phyloP scores from a whole-genome alignment of 2,888 invertebrate species.

The Netelia melanura region DNA sequence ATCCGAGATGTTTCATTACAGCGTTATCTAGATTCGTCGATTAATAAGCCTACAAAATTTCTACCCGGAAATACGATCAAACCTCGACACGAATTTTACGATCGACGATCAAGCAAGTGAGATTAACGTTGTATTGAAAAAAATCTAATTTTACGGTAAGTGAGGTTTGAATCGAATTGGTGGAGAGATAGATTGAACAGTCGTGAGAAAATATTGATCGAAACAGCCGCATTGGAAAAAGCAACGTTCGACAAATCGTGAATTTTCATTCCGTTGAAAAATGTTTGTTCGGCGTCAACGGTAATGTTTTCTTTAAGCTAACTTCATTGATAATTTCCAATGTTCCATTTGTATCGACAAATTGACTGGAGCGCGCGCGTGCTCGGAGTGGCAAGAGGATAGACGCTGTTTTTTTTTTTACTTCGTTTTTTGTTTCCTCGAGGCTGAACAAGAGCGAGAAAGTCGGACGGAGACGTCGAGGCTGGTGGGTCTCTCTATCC shows the following conservation, averaged over 20 bases:
- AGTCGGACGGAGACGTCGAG: constrained; percentile 2
- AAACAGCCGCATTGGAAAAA: background rate
- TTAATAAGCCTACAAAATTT: background rate
- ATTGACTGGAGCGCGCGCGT: constrained; percentile 48
- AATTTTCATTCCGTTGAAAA: background rate
- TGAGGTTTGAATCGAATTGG: too few relatives aligned
- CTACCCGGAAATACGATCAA: background rate
- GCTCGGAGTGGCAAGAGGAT: constrained; percentile 25
- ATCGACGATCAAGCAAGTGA: too few relatives aligned
- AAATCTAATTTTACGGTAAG: too few relatives aligned
- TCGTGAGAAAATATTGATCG: background rate
- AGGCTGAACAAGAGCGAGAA: constrained; percentile 38
- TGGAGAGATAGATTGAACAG: too few relatives aligned
- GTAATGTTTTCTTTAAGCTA: background rate
- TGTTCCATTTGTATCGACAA: constrained; percentile 57
- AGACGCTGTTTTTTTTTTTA: background rate
- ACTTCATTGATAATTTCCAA: constrained; percentile 36
- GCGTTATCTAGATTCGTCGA: background rate
- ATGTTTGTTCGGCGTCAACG: background rate
- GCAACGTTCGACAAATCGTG: background rate
- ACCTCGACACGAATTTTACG: too few relatives aligned
- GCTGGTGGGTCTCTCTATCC: background rate
- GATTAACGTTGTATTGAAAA: too few relatives aligned
- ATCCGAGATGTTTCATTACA: too few relatives aligned
- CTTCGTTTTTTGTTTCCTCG: constrained; percentile 1